Evolutionary conservation across 2,888 invertebrate species (phyloP).

Genomic region (Agrilus mali): DNA sequence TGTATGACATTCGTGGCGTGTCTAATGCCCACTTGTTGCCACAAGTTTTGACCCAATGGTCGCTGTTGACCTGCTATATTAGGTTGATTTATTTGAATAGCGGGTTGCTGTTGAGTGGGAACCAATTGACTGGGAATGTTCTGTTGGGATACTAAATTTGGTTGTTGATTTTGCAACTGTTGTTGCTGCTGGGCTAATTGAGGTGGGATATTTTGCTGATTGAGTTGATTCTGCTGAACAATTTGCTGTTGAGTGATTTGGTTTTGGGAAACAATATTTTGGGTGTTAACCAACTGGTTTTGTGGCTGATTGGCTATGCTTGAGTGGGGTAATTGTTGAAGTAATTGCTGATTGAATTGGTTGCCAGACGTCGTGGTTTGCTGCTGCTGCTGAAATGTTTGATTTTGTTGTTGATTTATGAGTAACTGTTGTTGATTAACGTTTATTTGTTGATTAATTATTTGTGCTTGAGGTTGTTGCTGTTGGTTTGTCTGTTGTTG

Average conservation of each 20-base stretch:
- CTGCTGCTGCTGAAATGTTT: constrained; percentile 13
- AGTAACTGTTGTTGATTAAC: constrained; percentile 7
- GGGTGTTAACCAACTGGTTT: constrained; percentile 1
- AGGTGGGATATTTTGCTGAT: constrained; percentile 12
- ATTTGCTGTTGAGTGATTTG: constrained; percentile 19
- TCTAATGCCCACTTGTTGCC: constrained; percentile 19
- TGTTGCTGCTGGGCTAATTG: constrained; percentile 10
- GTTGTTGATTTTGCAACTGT: constrained; percentile 12
- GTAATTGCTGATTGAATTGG: constrained; percentile 5
- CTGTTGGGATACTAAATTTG: constrained; percentile 11
- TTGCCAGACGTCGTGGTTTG: constrained; percentile 14
- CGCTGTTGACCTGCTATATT: constrained; percentile 15
- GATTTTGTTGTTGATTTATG: constrained; percentile 7
- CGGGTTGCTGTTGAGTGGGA: background rate
- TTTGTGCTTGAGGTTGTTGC: constrained; percentile 7
- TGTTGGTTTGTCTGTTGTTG: constrained; percentile 11
- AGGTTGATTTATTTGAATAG: constrained; percentile 8
- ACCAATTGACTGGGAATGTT: constrained; percentile 8
- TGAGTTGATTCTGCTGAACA: constrained; percentile 12
- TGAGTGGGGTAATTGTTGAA: background rate
- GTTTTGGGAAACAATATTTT: constrained; percentile 4
- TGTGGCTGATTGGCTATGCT: no score
- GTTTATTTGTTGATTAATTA: constrained; percentile 9
- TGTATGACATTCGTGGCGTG: constrained; percentile 12
- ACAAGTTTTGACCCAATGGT: constrained; percentile 10